phyloP scores from a whole-genome alignment of 2,888 invertebrate species.

The Drosophila meridionalis region DNA sequence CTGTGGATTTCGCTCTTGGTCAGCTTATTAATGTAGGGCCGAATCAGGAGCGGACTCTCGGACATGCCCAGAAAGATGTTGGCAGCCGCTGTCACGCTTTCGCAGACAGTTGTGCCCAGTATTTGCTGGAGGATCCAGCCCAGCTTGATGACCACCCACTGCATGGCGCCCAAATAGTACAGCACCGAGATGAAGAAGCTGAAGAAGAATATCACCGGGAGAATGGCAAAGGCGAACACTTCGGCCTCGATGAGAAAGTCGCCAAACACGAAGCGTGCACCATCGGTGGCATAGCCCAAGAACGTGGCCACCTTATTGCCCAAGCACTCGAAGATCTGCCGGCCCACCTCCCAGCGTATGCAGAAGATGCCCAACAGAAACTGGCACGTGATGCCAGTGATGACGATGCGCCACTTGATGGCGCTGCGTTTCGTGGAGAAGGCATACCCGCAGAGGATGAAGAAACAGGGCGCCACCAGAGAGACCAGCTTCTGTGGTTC shows the following conservation, averaged over 20 bases:
- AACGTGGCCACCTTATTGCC: constrained; percentile 90
- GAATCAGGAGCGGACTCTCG: constrained; percentile 95
- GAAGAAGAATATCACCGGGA: constrained; percentile 97
- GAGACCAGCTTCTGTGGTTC: constrained; percentile 88
- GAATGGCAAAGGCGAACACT: constrained; percentile 95
- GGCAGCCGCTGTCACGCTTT: constrained; percentile 96
- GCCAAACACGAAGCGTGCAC: constrained; percentile 94
- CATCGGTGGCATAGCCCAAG: constrained; percentile 91
- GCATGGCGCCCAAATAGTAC: constrained; percentile 95
- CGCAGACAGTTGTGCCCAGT: constrained; percentile 96
- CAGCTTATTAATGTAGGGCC: constrained; percentile 92
- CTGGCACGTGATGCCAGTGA: constrained; percentile 93
- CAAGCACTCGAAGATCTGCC: constrained; percentile 87
- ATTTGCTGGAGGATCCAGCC: constrained; percentile 91
- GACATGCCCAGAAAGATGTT: constrained; percentile 98
- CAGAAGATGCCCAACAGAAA: constrained; percentile 93
- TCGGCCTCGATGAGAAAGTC: constrained; percentile 87
- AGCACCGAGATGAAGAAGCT: constrained; percentile 95
- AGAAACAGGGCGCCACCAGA: constrained; percentile 88
- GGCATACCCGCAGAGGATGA: constrained; percentile 88
- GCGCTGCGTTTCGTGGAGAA: constrained; percentile 87
- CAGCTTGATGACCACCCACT: constrained; percentile 92
- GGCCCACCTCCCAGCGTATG: constrained; percentile 93
- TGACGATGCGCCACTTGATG: constrained; percentile 92
- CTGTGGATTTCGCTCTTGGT: constrained; percentile 97